phyloP scores from a whole-genome alignment of 2,113 vertebrate species.

The Montifringilla adamsi region DNA sequence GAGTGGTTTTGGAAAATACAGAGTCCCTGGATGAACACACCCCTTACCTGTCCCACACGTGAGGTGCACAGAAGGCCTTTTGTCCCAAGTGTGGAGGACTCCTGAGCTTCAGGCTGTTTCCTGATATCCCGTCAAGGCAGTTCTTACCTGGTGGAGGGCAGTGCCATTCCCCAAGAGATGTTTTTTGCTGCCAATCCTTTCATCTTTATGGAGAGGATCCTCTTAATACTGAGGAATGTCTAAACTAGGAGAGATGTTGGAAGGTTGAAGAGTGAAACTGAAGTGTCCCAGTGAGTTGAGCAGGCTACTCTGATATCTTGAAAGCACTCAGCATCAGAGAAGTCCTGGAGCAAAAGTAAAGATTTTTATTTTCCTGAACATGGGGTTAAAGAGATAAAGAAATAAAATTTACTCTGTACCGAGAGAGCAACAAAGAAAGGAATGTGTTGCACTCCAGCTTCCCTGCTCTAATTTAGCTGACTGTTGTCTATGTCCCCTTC shows the following conservation, averaged over 20 bases:
- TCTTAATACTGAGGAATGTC: fast-evolving
- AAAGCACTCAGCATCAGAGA: not conserved
- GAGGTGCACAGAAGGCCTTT: not conserved
- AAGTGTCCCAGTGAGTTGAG: not conserved
- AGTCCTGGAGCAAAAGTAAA: not conserved
- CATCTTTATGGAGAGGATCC: not conserved
- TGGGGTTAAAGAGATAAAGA: not conserved
- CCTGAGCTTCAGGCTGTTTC: not conserved
- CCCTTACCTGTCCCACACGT: fast-evolving
- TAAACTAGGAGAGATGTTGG: fast-evolving
- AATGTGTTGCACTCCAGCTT: not conserved
- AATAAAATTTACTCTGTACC: not conserved
- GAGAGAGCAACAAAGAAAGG: not conserved
- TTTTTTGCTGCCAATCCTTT: not conserved
- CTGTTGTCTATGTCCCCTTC: not conserved
- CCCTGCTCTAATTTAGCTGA: not conserved
- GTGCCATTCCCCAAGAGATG: not conserved
- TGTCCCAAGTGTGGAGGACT: not conserved
- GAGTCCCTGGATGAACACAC: not conserved
- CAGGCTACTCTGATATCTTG: not conserved
- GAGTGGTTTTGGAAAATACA: not conserved
- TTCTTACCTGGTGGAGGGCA: not conserved
- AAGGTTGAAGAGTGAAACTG: not conserved
- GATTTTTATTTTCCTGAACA: not conserved
- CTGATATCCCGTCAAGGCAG: not conserved